These are phyloP conservation scores for Pelobates fuscus DNA, from an alignment of 2,113 vertebrate genomes.

Conservation along the genomic window DNA sequence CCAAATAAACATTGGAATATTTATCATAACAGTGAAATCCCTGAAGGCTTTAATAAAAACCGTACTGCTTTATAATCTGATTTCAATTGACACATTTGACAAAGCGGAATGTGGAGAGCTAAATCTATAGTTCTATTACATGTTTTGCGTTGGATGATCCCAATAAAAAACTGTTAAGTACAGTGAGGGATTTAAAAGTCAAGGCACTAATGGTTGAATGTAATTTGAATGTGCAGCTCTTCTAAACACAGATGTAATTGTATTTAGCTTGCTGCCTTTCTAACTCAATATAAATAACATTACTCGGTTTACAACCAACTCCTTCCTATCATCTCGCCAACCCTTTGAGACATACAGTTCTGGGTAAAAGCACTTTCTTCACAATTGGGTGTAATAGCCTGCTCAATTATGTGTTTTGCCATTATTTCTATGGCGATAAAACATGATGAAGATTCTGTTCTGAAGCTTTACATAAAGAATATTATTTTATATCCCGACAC, in stretches of 20 bases:
- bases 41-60: not conserved
- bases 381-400: not conserved
- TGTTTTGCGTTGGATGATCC: slow-evolving; percentile 5
- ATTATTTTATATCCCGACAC: too few species aligned
- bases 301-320: slow-evolving; percentile 31
- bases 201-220: slow-evolving; percentile 36
- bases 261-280: slow-evolving; percentile 25
- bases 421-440: not conserved
- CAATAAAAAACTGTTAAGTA: slow-evolving; percentile 40
- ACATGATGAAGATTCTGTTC: not conserved
- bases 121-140: slow-evolving; percentile 42
- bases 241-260: slow-evolving; percentile 35
- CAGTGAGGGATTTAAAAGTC: slow-evolving; percentile 22
- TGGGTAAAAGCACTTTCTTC: slow-evolving; percentile 2
- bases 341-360: not conserved
- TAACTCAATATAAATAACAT: slow-evolving; percentile 42
- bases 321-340: slow-evolving; percentile 22
- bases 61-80: slow-evolving; percentile 13
- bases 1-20: slow-evolving; percentile 21
- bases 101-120: slow-evolving; percentile 24
- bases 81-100: slow-evolving; percentile 28
- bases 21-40: slow-evolving; percentile 23
- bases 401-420: not conserved
- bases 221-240: slow-evolving; percentile 26
- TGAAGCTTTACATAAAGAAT: too few species aligned